Percentiles rank a stretch among this genome's conserved stretches.
Evolutionary conservation across 2,888 invertebrate species (phyloP).

Genomic region (Troides helena): DNA sequence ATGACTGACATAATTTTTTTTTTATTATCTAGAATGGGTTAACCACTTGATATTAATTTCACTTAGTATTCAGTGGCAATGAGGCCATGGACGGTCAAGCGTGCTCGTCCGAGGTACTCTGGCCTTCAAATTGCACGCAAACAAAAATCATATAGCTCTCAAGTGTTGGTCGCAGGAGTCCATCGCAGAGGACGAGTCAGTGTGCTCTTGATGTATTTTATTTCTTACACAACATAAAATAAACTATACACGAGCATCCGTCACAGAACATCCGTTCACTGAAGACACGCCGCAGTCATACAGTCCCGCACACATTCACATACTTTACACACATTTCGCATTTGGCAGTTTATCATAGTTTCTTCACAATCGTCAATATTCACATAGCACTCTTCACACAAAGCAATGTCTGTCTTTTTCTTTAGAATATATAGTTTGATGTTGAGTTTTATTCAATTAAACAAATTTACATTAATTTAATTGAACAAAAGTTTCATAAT

Average conservation of each 20-base stretch:
- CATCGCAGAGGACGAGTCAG: conserved; percentile 59
- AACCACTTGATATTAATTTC: too few species aligned
- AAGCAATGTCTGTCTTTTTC: conserved; percentile 38
- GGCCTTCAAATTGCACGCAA: conserved; percentile 5
- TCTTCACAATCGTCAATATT: conserved; percentile 65
- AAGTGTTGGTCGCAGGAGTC: conserved; percentile 39
- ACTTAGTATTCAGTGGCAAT: too few species aligned
- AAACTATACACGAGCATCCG: conserved; percentile 39
- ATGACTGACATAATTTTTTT: background rate
- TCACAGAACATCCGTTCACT: conserved; percentile 33
- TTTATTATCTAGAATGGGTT: too few species aligned
- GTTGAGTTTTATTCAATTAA: too few species aligned
- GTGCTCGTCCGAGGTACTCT: too few species aligned
- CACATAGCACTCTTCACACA: conserved; percentile 60
- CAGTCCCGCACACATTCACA: conserved; percentile 37
- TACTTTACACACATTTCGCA: conserved; percentile 51
- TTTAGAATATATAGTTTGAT: conserved; percentile 14
- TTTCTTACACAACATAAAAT: conserved; percentile 66
- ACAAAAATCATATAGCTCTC: conserved; percentile 15
- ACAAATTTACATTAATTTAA: too few species aligned
- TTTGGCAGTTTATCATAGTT: conserved; percentile 76
- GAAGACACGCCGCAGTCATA: conserved; percentile 40
- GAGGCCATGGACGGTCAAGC: too few species aligned
- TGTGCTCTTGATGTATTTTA: conserved; percentile 70
- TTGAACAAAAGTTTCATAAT: conserved; percentile 32